phyloP scores from a whole-genome alignment of 2,797 vertebrate genomes.

The Coregonus ussuriensis region DNA sequence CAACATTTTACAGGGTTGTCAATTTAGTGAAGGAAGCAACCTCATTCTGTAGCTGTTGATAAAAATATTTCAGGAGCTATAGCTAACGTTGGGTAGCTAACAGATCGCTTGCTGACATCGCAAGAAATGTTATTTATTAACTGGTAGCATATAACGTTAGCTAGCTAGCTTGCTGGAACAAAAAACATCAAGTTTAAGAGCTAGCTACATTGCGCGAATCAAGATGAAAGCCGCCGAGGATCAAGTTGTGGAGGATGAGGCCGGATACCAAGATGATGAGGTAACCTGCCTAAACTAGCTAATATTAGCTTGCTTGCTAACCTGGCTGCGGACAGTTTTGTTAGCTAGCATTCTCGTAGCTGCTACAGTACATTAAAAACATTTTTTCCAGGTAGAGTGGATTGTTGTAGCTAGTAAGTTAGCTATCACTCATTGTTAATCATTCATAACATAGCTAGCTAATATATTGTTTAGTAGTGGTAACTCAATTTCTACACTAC shows the following conservation, averaged over 20 bases:
- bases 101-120: too few species aligned
- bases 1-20: background rate
- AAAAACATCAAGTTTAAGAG: background rate
- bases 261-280: conserved; percentile 87
- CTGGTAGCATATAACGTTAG: too few species aligned
- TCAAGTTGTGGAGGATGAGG: conserved; percentile 87
- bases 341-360: background rate
- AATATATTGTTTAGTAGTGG: too few species aligned
- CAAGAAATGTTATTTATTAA: too few species aligned
- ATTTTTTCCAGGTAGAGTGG: background rate
- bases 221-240: conserved; percentile 85
- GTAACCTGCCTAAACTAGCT: conserved; percentile 62
- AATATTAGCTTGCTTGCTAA: background rate
- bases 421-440: background rate
- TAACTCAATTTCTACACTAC: background rate
- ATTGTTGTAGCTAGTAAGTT: background rate
- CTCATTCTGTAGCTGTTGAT: too few species aligned
- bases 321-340: background rate
- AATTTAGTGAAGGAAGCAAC: too few species aligned
- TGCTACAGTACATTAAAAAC: background rate
- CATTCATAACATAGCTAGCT: background rate
- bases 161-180: too few species aligned
- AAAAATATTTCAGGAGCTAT: too few species aligned
- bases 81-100: too few species aligned
- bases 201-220: background rate